A percentile compares a stretch with the other conserved stretches of the same genome.
Evolutionary conservation across 2,888 invertebrate genomes (phyloP).

Genomic region (Patella ulyssiponensis): DNA sequence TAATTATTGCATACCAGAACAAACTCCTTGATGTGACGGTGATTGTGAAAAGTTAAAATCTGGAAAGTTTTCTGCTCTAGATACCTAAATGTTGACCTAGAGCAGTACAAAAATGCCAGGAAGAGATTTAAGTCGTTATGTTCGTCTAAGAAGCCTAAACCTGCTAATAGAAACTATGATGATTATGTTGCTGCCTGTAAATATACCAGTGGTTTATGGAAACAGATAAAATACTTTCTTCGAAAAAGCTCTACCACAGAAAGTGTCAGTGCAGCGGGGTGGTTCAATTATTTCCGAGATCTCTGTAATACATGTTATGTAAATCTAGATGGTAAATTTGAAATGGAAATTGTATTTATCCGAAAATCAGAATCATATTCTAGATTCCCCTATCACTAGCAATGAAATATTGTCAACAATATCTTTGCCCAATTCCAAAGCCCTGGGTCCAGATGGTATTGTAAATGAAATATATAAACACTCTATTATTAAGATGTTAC

Average conservation of each 20-base stretch:
- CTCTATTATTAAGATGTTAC: neutral
- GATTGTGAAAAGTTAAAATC: neutral
- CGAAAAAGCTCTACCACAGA: neutral
- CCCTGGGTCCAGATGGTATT: constrained; percentile 18
- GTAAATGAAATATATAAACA: constrained; percentile 23
- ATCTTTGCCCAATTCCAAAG: neutral
- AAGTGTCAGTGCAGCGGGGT: neutral
- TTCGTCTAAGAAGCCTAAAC: neutral
- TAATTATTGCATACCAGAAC: neutral
- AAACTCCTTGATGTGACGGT: neutral
- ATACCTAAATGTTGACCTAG: neutral
- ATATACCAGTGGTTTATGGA: neutral
- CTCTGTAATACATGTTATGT: too few species aligned
- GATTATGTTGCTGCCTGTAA: too few species aligned
- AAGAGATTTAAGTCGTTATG: neutral
- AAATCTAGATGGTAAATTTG: neutral
- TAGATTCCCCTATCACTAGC: neutral
- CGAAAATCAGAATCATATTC: neutral
- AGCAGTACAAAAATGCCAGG: neutral
- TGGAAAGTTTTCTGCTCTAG: neutral
- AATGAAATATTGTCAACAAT: neutral
- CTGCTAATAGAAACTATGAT: neutral
- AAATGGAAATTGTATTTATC: neutral
- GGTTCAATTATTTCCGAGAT: neutral
- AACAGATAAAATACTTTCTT: neutral